Percentiles rank a stretch among this genome's conserved stretches.
These are phyloP conservation scores for Micromesistius poutassou DNA, from an alignment of 2,797 vertebrate species.

Conservation along the genomic window DNA sequence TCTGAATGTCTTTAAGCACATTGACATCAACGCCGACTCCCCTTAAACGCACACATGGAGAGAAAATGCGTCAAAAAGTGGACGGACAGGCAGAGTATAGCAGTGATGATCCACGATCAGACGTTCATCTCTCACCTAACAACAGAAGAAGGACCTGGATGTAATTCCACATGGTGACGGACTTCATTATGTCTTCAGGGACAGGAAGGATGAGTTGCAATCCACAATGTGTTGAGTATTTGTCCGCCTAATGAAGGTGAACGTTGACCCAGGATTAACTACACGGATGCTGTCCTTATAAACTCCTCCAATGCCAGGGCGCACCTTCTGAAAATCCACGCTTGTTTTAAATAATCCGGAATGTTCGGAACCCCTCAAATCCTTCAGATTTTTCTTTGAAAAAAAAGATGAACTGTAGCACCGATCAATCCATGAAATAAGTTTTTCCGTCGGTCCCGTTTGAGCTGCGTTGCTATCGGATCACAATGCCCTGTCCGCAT, in stretches of 20 bases:
- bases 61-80: not conserved
- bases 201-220: slow-evolving; percentile 38
- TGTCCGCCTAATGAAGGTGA: slow-evolving; percentile 49
- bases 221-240: slow-evolving; percentile 41
- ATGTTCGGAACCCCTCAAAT: slow-evolving; percentile 32
- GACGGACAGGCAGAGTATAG: not conserved
- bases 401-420: slow-evolving; percentile 6
- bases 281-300: slow-evolving; percentile 55
- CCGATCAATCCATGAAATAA: slow-evolving; percentile 61
- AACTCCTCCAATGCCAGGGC: slow-evolving; percentile 36
- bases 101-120: not conserved
- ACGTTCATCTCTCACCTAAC: slow-evolving; percentile 67
- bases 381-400: slow-evolving; percentile 11
- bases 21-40: not conserved
- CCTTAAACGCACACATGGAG: not conserved
- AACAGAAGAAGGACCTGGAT: slow-evolving; percentile 66
- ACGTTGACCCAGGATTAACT: slow-evolving; percentile 49
- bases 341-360: slow-evolving; percentile 58
- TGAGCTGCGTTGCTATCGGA: slow-evolving; percentile 61
- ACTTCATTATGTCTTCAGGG: slow-evolving; percentile 62
- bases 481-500: slow-evolving; percentile 66
- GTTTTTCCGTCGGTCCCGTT: slow-evolving; percentile 53
- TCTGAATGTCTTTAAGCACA: not conserved
- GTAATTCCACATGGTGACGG: slow-evolving; percentile 68
- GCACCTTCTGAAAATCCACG: slow-evolving; percentile 34